Conservation (phyloP, 2,888 invertebrate genomes). For the Stenotaenia linearis region DNA sequence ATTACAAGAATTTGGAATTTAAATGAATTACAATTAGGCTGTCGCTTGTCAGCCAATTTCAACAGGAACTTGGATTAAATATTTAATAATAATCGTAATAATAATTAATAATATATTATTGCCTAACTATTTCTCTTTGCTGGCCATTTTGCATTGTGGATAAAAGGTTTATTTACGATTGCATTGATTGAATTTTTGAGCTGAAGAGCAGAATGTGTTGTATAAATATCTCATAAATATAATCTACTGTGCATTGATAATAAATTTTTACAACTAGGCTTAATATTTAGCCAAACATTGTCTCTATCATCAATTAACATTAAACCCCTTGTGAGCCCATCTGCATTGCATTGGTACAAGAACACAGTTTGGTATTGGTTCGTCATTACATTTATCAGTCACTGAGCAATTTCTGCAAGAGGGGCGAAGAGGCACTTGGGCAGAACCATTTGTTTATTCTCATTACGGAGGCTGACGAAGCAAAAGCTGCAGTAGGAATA, state of each 20-base stretch:
- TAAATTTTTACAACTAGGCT: neutral
- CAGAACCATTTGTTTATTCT: neutral
- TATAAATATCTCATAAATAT: constrained; percentile 21
- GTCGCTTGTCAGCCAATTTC: neutral
- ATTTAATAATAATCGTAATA: too few relatives aligned
- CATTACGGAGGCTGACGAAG: neutral
- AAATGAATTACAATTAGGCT: neutral
- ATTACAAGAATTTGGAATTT: neutral
- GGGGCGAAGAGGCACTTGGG: constrained; percentile 23
- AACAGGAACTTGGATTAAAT: neutral
- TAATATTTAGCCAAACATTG: neutral
- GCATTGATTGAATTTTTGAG: constrained; percentile 6
- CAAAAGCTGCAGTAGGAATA: neutral
- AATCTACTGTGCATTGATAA: constrained; percentile 15
- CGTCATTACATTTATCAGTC: neutral
- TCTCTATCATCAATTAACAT: neutral
- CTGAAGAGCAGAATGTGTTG: constrained; percentile 10
- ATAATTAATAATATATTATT: neutral
- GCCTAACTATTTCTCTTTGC: neutral
- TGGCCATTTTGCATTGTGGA: constrained; percentile 8
- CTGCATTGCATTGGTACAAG: neutral
- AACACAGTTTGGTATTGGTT: neutral
- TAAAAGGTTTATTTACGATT: neutral
- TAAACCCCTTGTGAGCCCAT: constrained; percentile 12
- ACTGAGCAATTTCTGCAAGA: neutral